Base-by-base conservation (phyloP, 1,140 invertebrate species). In the Dryas iulia region DNA sequence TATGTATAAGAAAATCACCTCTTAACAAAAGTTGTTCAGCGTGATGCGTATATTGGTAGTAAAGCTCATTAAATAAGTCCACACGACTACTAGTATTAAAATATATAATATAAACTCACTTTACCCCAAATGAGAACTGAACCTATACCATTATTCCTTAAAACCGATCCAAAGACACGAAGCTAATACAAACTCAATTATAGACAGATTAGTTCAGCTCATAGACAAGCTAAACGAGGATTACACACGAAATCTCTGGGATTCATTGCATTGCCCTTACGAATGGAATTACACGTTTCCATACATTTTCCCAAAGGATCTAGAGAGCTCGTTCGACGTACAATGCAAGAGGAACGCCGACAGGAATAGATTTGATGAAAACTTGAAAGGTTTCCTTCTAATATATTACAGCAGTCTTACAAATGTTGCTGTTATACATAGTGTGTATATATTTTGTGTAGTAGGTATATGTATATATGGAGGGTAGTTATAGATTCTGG, bases 301-400 rank as follows among this genome's bases (percentile, higher is more conserved):
- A 3, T 81, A 76, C 69, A 84, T 81, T 57, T 74, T 33, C 39
- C 83, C 81, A 56, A 79, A 63, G 69, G 79, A 84, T 77, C 68
- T 84, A 39, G 87, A 87, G 57, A 68, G 35, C 39, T 59, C 70
- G n/a, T 86, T 73, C 35, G 59, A 74, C 68, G 69, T 82, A 21
- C 68, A 62, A 62, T 86, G 84, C 80, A 84, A 77, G 67, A 56
- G 73, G 24, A 71, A 64, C 30, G 71, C 76, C 31, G 62, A 84
- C 67, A 80, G 66, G 64, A 69, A 79, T 62, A 77, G 68, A 78
- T 91, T 87, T 86, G 82, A 91, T 89, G 87, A 89, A 82, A 89
- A 89, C 76, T 89, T 89, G 70, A 83, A 85, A 91, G 87, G 89
- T 91, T 89, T 89, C 89, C 75, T 59, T 69, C 58, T 74, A 83